phyloP scores from a whole-genome alignment of 2,113 vertebrate genomes.

The Nothobranchius kuhntae region DNA sequence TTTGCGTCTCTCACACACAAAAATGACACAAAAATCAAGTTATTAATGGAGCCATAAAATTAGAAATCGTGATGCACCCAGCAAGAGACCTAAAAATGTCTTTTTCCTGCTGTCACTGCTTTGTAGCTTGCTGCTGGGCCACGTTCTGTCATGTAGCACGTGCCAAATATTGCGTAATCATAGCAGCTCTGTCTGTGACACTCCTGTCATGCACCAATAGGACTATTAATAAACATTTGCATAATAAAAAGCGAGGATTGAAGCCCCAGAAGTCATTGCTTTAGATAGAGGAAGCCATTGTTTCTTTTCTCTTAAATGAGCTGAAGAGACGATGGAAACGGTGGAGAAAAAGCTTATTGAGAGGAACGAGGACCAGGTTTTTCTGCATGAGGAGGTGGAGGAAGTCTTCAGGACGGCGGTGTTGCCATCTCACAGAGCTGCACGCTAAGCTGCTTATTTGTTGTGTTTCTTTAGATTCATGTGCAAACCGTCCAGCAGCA shows the following conservation, averaged over 20 bases:
- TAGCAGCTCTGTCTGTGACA: slow-evolving; percentile 10
- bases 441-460: slow-evolving; percentile 11
- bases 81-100: not conserved
- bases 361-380: not conserved
- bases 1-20: not conserved
- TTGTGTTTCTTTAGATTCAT: slow-evolving; percentile 32
- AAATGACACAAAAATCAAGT: not conserved
- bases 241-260: slow-evolving; percentile 8
- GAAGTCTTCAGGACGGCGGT: slow-evolving; percentile 20
- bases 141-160: not conserved
- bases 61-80: slow-evolving; percentile 2
- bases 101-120: slow-evolving; percentile 6
- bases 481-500: slow-evolving; percentile 22
- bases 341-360: slow-evolving; percentile 1
- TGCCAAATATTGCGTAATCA: slow-evolving; percentile 19
- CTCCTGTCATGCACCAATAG: slow-evolving; percentile 12
- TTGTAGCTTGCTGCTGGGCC: not conserved
- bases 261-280: slow-evolving; percentile 9
- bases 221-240: slow-evolving; percentile 23
- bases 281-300: slow-evolving; percentile 2
- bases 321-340: not conserved
- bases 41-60: not conserved
- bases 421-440: not conserved
- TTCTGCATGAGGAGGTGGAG: slow-evolving; percentile 30
- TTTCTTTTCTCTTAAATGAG: not conserved